phyloP scores from a whole-genome alignment of 2,113 vertebrate genomes.

The Colinus virginianus region DNA sequence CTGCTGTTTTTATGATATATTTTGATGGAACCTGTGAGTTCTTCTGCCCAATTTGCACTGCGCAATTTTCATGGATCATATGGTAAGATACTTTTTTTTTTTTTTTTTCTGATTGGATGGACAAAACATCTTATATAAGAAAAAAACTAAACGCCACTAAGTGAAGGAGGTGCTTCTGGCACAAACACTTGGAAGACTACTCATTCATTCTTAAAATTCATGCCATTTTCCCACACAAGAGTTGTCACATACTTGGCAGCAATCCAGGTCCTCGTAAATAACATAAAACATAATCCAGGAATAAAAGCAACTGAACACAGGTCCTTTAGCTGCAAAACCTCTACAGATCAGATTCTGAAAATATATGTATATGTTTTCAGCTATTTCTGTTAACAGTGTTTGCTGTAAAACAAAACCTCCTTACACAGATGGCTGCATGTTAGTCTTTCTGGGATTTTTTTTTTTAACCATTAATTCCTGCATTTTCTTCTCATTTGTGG shows the following conservation, averaged over 20 bases:
- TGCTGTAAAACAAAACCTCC: constrained; percentile 48
- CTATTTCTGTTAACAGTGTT: constrained; percentile 30
- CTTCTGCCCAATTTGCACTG: neutral
- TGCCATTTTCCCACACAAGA: constrained; percentile 63
- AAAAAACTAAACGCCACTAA: constrained; percentile 44
- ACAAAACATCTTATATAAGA: constrained; percentile 23
- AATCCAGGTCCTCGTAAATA: constrained; percentile 1
- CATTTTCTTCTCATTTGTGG: constrained; percentile 52
- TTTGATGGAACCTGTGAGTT: neutral
- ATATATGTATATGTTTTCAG: neutral
- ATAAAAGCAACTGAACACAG: constrained; percentile 46
- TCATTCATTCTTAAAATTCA: constrained; percentile 71
- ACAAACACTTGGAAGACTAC: constrained; percentile 42
- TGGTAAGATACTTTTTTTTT: neutral
- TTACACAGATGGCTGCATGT: constrained; percentile 35
- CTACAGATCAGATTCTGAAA: constrained; percentile 1
- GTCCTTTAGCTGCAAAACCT: constrained; percentile 37
- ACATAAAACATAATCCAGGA: constrained; percentile 47
- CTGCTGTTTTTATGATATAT: neutral
- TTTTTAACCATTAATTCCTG: constrained; percentile 45
- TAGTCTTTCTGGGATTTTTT: constrained; percentile 7
- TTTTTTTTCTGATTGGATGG: neutral
- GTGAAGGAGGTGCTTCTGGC: constrained; percentile 64
- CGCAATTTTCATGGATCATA: neutral
- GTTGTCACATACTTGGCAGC: constrained; percentile 55